These are phyloP conservation scores for Lasius fuliginosus DNA, from an alignment of 2,888 invertebrate species.

Conservation along the genomic window DNA sequence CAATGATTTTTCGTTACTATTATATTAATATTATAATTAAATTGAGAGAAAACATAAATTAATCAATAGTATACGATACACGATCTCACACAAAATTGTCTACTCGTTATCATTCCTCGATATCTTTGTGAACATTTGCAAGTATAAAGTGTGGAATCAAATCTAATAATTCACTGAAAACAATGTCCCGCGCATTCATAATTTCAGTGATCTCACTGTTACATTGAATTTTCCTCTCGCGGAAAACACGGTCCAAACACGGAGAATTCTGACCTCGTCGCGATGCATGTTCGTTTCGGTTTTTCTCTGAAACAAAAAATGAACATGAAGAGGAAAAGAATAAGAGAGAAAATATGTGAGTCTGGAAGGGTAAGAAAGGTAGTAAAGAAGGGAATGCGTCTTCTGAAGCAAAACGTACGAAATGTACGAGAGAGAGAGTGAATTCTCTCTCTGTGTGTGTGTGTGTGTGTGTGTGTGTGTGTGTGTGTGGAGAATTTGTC, in stretches of 20 bases:
- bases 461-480: neutral
- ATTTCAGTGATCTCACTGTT: conserved; percentile 2
- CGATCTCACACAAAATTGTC: neutral
- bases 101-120: neutral
- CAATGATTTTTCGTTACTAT: neutral
- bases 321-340: conserved; percentile 10
- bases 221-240: conserved; percentile 10
- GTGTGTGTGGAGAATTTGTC: conserved; percentile 64
- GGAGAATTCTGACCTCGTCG: neutral
- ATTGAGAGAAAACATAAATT: conserved; percentile 11
- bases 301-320: neutral
- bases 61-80: neutral
- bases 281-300: conserved; percentile 4
- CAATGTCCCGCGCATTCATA: neutral
- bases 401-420: conserved; percentile 37
- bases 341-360: neutral
- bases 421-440: conserved; percentile 60
- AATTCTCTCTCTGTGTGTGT: conserved; percentile 53
- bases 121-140: neutral
- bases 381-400: conserved; percentile 38
- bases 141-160: neutral
- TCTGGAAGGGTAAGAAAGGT: conserved; percentile 14
- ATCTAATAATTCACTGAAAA: neutral
- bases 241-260: conserved; percentile 9
- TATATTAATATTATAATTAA: conserved; percentile 1